These are phyloP conservation scores for Salvelinus fontinalis DNA, from an alignment of 2,113 vertebrate genomes.

Conservation along the genomic window DNA sequence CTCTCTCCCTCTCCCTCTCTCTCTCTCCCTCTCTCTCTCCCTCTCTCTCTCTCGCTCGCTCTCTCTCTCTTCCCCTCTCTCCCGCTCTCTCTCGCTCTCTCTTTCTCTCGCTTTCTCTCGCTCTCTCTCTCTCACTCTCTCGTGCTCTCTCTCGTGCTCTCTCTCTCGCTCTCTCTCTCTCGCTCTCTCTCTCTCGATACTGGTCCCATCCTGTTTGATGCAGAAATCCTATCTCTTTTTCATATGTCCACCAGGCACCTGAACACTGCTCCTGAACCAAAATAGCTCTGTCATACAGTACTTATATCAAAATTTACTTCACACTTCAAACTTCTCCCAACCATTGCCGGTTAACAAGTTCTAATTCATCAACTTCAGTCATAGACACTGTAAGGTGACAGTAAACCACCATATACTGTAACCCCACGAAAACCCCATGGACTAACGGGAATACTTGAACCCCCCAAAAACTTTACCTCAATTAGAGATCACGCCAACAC, in stretches of 20 bases:
- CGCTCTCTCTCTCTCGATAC: no score
- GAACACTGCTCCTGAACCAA: slow-evolving; percentile 34
- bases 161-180: not conserved
- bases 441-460: not conserved
- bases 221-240: not conserved
- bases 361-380: not conserved
- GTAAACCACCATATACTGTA: not conserved
- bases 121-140: no score
- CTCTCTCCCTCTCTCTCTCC: slow-evolving; percentile 23
- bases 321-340: no score
- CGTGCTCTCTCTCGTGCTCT: not conserved
- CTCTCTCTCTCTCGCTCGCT: no score
- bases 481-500: not conserved
- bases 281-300: slow-evolving; percentile 38
- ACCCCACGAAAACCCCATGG: not conserved
- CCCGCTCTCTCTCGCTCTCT: slow-evolving; percentile 26
- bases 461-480: not conserved
- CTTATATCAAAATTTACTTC: no score
- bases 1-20: no score
- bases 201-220: no score
- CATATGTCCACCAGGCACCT: slow-evolving; percentile 8
- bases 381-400: slow-evolving; percentile 20
- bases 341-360: no score
- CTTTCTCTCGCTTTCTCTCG: no score
- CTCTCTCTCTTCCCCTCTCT: not conserved